These are phyloP conservation scores for Mycteria americana DNA, from an alignment of 2,797 vertebrate genomes.

Conservation along the genomic window DNA sequence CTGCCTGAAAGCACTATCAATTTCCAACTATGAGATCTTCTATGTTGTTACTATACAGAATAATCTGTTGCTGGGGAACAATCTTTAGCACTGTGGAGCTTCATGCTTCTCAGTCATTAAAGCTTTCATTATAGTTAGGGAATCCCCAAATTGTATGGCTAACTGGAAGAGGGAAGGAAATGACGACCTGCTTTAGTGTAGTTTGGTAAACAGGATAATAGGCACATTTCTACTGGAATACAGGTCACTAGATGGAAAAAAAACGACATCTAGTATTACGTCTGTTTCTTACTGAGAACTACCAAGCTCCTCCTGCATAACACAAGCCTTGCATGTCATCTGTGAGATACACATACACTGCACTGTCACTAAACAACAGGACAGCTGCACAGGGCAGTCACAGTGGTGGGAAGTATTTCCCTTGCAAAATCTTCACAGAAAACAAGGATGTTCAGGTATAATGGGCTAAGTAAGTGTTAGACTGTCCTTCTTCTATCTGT, in stretches of 20 bases:
- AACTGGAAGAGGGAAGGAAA: neutral
- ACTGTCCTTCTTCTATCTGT: neutral
- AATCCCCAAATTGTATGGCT: neutral
- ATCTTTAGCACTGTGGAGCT: neutral
- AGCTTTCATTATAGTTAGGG: neutral
- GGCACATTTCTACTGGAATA: neutral
- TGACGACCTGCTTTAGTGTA: neutral
- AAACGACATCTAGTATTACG: fast-evolving
- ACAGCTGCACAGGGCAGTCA: neutral
- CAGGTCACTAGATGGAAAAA: neutral
- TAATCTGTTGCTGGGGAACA: neutral
- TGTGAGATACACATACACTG: fast-evolving
- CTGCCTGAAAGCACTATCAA: neutral
- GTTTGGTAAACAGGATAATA: neutral
- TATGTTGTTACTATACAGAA: neutral
- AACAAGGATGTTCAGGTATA: neutral
- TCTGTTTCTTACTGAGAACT: neutral
- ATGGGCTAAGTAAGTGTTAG: neutral
- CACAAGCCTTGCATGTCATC: neutral
- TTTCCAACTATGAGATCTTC: neutral
- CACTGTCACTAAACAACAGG: neutral
- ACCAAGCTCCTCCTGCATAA: neutral
- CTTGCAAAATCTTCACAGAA: neutral
- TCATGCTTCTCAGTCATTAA: neutral
- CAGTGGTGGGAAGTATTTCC: neutral